Evolutionary conservation across 2,797 vertebrate genomes (phyloP).

Genomic region (Cottoperca gobio): DNA sequence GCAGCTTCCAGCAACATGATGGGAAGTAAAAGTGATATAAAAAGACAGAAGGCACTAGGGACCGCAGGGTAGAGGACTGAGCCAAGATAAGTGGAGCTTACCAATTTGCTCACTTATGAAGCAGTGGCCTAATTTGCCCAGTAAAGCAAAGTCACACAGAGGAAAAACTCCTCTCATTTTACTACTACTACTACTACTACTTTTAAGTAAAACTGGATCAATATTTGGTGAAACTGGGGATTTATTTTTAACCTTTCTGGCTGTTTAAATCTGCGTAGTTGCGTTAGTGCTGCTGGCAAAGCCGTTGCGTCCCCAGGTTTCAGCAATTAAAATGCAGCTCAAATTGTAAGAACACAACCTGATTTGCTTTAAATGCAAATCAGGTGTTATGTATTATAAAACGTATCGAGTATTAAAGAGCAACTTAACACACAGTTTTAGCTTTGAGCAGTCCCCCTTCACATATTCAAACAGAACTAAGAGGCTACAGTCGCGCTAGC

Average conservation of each 20-base stretch:
- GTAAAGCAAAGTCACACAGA: slow-evolving; percentile 50
- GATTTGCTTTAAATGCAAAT: not conserved
- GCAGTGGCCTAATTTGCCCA: slow-evolving; percentile 66
- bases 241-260: slow-evolving; percentile 15
- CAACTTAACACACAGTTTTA: not conserved
- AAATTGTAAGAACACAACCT: not conserved
- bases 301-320: not conserved
- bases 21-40: slow-evolving; percentile 64
- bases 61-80: slow-evolving; percentile 59
- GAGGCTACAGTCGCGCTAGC: not conserved
- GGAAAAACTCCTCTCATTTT: slow-evolving; percentile 32
- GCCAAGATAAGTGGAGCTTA: slow-evolving; percentile 73
- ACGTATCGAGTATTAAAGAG: not conserved
- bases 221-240: not conserved
- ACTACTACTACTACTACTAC: slow-evolving; percentile 17
- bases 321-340: slow-evolving; percentile 8
- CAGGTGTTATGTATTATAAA: slow-evolving; percentile 5
- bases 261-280: not conserved
- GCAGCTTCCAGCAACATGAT: slow-evolving; percentile 55
- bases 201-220: slow-evolving; percentile 7
- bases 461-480: not conserved
- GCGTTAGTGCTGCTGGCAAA: not conserved
- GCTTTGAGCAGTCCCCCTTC: not conserved
- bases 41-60: slow-evolving; percentile 68
- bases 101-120: slow-evolving; percentile 74